Conservation (phyloP, 2,113 vertebrate species). For the Tragelaphus strepsiceros region DNA sequence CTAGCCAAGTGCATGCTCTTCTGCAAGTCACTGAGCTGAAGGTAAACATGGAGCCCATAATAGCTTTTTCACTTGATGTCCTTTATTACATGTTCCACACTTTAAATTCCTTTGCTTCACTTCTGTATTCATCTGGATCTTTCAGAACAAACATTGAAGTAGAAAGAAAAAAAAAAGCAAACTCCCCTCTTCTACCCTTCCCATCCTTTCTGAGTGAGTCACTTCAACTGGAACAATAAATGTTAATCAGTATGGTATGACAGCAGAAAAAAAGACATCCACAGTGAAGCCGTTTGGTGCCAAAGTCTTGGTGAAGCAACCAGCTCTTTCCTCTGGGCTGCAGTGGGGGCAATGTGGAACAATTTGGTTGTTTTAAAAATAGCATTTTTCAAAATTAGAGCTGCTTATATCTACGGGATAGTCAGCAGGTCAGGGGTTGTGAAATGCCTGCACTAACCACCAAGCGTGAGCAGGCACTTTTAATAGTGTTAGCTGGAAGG, state of each 20-base stretch:
- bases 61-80: slow-evolving; percentile 50
- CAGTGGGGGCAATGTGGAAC: slow-evolving; percentile 60
- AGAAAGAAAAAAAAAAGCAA: background rate
- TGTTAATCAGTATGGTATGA: slow-evolving; percentile 62
- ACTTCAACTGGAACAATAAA: slow-evolving; percentile 70
- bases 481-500: slow-evolving; percentile 35
- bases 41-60: slow-evolving; percentile 65
- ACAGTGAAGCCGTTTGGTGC: slow-evolving; percentile 55
- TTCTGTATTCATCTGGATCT: slow-evolving; percentile 62
- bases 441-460: slow-evolving; percentile 65
- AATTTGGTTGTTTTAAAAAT: slow-evolving; percentile 73
- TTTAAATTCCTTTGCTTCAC: slow-evolving; percentile 68
- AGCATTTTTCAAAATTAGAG: slow-evolving; percentile 63
- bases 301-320: slow-evolving; percentile 60
- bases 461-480: slow-evolving; percentile 51
- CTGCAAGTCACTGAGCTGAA: slow-evolving; percentile 63
- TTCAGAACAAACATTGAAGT: slow-evolving; percentile 64
- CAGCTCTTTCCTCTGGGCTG: slow-evolving; percentile 57
- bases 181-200: slow-evolving; percentile 32
- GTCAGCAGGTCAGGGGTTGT: slow-evolving; percentile 65
- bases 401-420: slow-evolving; percentile 41
- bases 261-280: slow-evolving; percentile 66
- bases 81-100: slow-evolving; percentile 60
- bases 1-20: slow-evolving; percentile 23
- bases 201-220: slow-evolving; percentile 68